A percentile compares a stretch with the other conserved stretches of the same genome.
These are phyloP conservation scores for Procambarus virginalis DNA, from an alignment of 1,140 invertebrate genomes.

Conservation along the genomic window DNA sequence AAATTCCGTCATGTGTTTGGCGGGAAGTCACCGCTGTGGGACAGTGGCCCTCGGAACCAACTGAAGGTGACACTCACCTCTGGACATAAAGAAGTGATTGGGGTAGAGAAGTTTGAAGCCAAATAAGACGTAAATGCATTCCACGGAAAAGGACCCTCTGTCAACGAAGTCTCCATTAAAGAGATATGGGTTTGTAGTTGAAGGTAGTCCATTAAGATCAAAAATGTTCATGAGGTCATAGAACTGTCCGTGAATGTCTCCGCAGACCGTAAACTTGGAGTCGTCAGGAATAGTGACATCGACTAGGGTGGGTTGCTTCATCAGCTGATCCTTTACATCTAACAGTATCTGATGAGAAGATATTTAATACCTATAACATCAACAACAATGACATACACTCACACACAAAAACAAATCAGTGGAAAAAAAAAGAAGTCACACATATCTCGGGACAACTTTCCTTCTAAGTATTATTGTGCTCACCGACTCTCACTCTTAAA, in stretches of 20 bases:
- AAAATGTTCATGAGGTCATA: conserved; percentile 99
- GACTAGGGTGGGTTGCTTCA: conserved; percentile 89
- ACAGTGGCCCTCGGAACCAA: too few relatives aligned
- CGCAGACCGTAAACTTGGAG: conserved; percentile 98
- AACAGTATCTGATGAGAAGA: conserved; percentile 86
- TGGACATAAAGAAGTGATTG: conserved; percentile 97
- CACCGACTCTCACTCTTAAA: too few relatives aligned
- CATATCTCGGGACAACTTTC: too few relatives aligned
- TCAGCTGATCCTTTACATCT: conserved; percentile 90
- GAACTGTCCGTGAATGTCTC: conserved; percentile 99
- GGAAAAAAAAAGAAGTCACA: too few relatives aligned
- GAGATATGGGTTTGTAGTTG: conserved; percentile 95
- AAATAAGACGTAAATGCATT: conserved; percentile 98
- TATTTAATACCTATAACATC: too few relatives aligned
- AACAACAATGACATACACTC: too few relatives aligned
- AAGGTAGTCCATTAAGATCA: conserved; percentile 95
- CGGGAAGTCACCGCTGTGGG: too few relatives aligned
- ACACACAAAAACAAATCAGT: too few relatives aligned
- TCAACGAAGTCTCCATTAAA: conserved; percentile 99
- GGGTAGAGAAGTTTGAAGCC: conserved; percentile 98
- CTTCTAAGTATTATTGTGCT: too few relatives aligned
- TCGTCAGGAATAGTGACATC: conserved; percentile 91
- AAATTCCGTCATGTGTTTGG: too few relatives aligned
- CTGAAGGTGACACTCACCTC: conserved; percentile 81
- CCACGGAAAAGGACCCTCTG: conserved; percentile 98